Percentiles rank a stretch among this genome's conserved stretches.
phyloP scores from a whole-genome alignment of 2,797 vertebrate species.

The Rhyacichthys aspro region DNA sequence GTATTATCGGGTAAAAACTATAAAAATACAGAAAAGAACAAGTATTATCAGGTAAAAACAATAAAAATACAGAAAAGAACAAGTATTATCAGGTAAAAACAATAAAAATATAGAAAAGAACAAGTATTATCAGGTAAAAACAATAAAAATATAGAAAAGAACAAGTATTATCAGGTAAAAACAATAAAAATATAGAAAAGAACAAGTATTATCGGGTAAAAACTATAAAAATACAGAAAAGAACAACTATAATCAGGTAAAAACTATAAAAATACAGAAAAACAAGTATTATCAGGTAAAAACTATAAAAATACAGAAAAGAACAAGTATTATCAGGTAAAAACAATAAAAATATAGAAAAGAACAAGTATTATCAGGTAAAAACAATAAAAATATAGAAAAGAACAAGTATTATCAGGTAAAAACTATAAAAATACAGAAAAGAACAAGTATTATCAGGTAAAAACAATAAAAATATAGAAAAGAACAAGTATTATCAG shows the following conservation, averaged over 20 bases:
- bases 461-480: no score
- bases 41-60: slow-evolving; percentile 80
- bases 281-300: slow-evolving; percentile 81
- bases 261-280: no score
- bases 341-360: no score
- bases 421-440: no score
- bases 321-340: slow-evolving; percentile 80
- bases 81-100: slow-evolving; percentile 79
- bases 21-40: slow-evolving; percentile 74
- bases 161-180: slow-evolving; percentile 80
- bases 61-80: slow-evolving; percentile 75
- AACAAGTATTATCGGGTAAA: slow-evolving; percentile 81
- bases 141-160: no score
- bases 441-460: slow-evolving; percentile 81
- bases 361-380: slow-evolving; percentile 82
- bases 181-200: no score
- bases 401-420: slow-evolving; percentile 81
- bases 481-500: slow-evolving; percentile 79
- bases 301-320: no score
- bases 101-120: no score
- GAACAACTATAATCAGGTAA: slow-evolving; percentile 80
- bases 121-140: slow-evolving; percentile 79
- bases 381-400: no score
- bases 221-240: no score
- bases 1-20: slow-evolving; percentile 80